Base-by-base conservation (phyloP, 2,797 vertebrate species). In the Notoglanidium macrostoma region DNA sequence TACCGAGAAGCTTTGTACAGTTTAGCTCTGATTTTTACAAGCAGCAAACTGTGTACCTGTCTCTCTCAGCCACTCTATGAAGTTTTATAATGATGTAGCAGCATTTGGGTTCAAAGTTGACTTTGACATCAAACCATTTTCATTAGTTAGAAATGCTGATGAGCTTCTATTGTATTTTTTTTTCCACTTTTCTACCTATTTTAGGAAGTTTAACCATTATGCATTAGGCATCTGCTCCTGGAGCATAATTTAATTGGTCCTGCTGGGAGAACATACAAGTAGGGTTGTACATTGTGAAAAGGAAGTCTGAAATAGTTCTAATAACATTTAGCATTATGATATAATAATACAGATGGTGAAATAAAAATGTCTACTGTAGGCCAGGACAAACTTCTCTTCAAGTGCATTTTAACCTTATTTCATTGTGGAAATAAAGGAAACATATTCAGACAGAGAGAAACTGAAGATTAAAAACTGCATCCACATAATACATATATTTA, bases 61-160 rank as follows among this genome's bases (percentile, higher is more conserved):
- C 26, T 19, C 65, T 83, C n/a, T 65, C 46, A 29, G 55, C 3
- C 32, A 29, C 26, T 49, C 46, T 23, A 15, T 21, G 1, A 0
- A 29, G 0, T 29, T 72, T 84, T 63, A 63, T 63, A 55, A 44
- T 73, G 68, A 46, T 44, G 8, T 77, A 29, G 70, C 32, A 23
- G 35, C 19, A 59, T 61, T 14, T 35, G 5, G 46, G 26, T 49
- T 49, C 26, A 74, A 19, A 51, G 72, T n/a, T 76, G 46, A 51
- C 73, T 76, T 76, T 76, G 51, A 61, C n/a, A 49, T 74, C 83
- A 85, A 76, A 76, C 10, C 1, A 12, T 32, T 74, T 61, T 74
- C n/a, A n/a, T 26, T 49, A 46, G 7, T 23, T 61, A n/a, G 23
- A 74, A 57, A 61, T 57, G n/a, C 23, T 73, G 14, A n/a, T 32